A percentile compares a stretch with the other conserved stretches of the same genome.
Evolutionary conservation across 2,797 vertebrate genomes (phyloP).

Genomic region (Sebastiscus tertius): DNA sequence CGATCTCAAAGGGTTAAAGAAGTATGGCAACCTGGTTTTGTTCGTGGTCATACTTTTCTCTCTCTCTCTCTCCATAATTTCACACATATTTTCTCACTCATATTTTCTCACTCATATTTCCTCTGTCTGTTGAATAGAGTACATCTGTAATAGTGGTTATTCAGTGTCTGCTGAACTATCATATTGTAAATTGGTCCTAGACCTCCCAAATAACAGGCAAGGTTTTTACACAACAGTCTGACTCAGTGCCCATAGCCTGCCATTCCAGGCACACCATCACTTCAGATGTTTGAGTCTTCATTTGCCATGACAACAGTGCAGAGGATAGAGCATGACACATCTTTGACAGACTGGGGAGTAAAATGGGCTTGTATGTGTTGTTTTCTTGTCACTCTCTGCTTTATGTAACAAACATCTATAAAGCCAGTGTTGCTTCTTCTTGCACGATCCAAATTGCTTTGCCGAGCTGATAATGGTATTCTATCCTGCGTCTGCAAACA

Average conservation of each 20-base stretch:
- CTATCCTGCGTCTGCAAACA: slow-evolving; percentile 43
- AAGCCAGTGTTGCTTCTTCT: slow-evolving; percentile 27
- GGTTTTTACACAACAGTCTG: slow-evolving; percentile 54
- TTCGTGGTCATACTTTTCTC: not conserved
- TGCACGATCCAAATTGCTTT: slow-evolving; percentile 54
- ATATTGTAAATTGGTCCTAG: slow-evolving; percentile 54
- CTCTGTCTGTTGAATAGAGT: slow-evolving; percentile 4
- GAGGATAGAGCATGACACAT: slow-evolving; percentile 69
- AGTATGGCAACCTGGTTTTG: not conserved
- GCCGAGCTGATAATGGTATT: slow-evolving; percentile 47
- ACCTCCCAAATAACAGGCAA: slow-evolving; percentile 56
- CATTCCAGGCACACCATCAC: slow-evolving; percentile 56
- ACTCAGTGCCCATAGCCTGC: slow-evolving; percentile 50
- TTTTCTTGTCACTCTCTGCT: slow-evolving; percentile 67
- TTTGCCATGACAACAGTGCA: slow-evolving; percentile 74
- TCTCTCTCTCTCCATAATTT: not conserved
- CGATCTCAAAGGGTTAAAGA: not conserved
- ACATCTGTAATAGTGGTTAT: slow-evolving; percentile 15
- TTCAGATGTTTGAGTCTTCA: slow-evolving; percentile 73
- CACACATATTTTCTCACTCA: not conserved
- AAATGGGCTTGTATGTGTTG: slow-evolving; percentile 71
- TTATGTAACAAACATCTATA: slow-evolving; percentile 64
- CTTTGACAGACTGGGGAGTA: slow-evolving; percentile 71
- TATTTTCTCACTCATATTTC: not conserved
- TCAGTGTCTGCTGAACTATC: slow-evolving; percentile 21